Evolutionary conservation across 2,888 invertebrate species (phyloP).

Genomic region (Melieria omissa): DNA sequence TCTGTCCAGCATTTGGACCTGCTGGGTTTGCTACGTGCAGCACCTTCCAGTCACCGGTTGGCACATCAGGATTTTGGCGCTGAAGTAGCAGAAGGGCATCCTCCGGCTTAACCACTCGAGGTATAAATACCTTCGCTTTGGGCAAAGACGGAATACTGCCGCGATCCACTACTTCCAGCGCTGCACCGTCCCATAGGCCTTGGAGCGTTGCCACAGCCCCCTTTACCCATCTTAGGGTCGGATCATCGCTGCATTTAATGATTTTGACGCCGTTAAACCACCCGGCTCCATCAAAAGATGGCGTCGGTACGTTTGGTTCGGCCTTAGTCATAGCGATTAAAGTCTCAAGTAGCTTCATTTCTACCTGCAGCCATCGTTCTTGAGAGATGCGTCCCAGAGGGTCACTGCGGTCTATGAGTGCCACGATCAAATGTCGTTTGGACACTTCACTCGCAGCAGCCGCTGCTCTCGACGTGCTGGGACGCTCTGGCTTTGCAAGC

Average conservation of each 20-base stretch:
- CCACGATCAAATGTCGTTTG: background rate
- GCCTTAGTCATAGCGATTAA: background rate
- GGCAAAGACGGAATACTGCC: background rate
- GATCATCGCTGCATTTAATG: slow-evolving; percentile 7
- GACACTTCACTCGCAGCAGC: background rate
- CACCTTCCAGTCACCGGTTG: background rate
- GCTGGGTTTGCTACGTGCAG: slow-evolving; percentile 3
- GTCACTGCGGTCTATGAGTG: background rate
- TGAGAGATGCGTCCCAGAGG: background rate
- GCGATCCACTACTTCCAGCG: background rate
- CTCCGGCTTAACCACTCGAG: background rate
- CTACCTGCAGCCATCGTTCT: slow-evolving; percentile 8
- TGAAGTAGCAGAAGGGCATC: background rate
- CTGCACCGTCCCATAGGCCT: background rate
- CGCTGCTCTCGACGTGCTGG: background rate
- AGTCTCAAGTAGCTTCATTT: slow-evolving; percentile 4
- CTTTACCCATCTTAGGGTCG: background rate
- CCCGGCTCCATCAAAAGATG: slow-evolving; percentile 9
- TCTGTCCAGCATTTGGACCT: background rate
- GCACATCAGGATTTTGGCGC: slow-evolving; percentile 10
- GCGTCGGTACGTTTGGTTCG: background rate
- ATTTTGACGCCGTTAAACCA: slow-evolving; percentile 8
- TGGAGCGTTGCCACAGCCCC: background rate
- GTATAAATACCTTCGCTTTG: slow-evolving; percentile 11
- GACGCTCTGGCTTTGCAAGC: background rate